phyloP scores from a whole-genome alignment of 1,140 invertebrate species.

The Oryzaephilus surinamensis region DNA sequence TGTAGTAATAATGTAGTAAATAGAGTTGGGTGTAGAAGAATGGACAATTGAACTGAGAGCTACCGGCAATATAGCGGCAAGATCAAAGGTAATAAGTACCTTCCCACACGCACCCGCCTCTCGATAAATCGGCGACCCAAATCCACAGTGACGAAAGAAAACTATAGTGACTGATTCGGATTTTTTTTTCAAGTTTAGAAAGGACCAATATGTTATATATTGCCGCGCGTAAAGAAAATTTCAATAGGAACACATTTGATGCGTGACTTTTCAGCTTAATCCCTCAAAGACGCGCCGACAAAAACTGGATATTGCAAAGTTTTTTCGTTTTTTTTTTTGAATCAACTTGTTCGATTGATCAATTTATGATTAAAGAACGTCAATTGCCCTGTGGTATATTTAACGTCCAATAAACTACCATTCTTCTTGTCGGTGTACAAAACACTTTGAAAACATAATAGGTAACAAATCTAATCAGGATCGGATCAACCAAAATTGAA shows the following conservation, averaged over 20 bases:
- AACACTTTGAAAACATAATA: too few relatives aligned
- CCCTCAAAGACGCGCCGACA: constrained; percentile 16
- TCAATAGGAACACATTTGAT: constrained; percentile 17
- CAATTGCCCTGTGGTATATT: constrained; percentile 16
- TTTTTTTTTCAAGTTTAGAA: constrained; percentile 13
- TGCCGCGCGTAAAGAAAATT: constrained; percentile 10
- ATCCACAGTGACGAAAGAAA: constrained; percentile 13
- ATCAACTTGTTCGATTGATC: constrained; percentile 16
- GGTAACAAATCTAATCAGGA: too few relatives aligned
- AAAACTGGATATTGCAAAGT: constrained; percentile 12
- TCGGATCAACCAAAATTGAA: too few relatives aligned
- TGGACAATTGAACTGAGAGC: too few relatives aligned
- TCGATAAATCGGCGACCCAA: constrained; percentile 10
- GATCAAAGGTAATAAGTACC: constrained; percentile 15
- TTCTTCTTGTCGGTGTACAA: too few relatives aligned
- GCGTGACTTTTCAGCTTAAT: constrained; percentile 18
- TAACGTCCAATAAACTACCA: constrained; percentile 4
- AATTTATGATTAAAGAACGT: constrained; percentile 17
- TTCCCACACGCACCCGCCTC: constrained; percentile 15
- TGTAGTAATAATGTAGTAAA: too few relatives aligned
- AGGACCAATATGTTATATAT: constrained; percentile 9
- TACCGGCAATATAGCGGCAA: constrained; percentile 10
- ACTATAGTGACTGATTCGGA: constrained; percentile 11
- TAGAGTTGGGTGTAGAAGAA: too few relatives aligned
- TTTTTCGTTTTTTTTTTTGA: constrained; percentile 17